These are phyloP conservation scores for Ailurus styani DNA, from an alignment of 2,113 vertebrate species.

Conservation along the genomic window DNA sequence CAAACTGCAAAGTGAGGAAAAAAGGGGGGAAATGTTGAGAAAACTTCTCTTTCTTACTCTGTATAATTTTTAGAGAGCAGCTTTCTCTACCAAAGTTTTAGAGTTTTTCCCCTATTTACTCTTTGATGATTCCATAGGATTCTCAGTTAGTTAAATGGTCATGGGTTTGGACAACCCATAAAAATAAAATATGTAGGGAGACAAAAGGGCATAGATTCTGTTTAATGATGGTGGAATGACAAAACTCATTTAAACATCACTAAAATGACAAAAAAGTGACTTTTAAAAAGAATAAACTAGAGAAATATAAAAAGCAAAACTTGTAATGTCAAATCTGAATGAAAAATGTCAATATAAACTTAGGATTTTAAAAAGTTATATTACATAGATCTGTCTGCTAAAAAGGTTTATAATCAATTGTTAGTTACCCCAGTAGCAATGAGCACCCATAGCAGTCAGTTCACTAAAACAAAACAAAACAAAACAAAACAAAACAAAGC, in stretches of 20 bases:
- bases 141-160: not conserved
- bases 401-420: not conserved
- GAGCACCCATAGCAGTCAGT: not conserved
- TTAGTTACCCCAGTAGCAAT: not conserved
- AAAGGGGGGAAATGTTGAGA: not conserved
- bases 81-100: not conserved
- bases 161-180: not conserved
- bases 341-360: not conserved
- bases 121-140: not conserved
- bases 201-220: not conserved
- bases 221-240: not conserved
- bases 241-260: not conserved
- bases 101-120: not conserved
- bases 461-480: not conserved
- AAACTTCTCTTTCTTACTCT: not conserved
- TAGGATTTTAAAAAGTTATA: not conserved
- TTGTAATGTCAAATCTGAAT: not conserved
- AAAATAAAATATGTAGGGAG: not conserved
- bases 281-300: not conserved
- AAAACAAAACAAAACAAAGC: not conserved
- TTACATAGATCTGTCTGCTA: not conserved
- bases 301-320: not conserved
- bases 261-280: not conserved
- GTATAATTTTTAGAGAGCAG: not conserved
- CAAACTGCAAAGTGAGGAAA: conserved; percentile 79